phyloP scores from a whole-genome alignment of 2,888 invertebrate genomes.

The Lathronympha strigana region DNA sequence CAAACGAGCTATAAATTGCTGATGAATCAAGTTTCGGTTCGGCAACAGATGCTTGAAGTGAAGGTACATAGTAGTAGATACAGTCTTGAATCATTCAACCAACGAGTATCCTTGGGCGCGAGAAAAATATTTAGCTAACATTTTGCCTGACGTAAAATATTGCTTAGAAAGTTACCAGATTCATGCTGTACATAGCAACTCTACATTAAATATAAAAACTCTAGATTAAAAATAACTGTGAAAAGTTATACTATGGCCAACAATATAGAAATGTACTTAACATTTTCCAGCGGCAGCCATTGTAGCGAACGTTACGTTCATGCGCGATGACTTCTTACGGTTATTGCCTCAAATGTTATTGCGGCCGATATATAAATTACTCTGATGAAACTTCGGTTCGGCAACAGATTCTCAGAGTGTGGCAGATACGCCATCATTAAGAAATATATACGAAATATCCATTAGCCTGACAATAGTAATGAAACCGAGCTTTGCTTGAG shows the following conservation, averaged over 20 bases:
- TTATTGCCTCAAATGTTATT: neutral
- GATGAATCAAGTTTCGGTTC: neutral
- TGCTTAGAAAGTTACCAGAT: no score
- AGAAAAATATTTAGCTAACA: no score
- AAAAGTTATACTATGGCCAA: neutral
- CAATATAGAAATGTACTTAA: neutral
- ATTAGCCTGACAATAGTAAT: no score
- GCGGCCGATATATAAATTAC: neutral
- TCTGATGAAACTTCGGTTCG: neutral
- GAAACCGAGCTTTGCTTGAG: no score
- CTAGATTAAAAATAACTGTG: no score
- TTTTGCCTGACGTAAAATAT: no score
- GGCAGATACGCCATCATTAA: neutral
- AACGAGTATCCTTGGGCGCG: no score
- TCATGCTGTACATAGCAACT: no score
- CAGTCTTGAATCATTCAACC: no score
- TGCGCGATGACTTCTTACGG: neutral
- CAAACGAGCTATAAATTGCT: neutral
- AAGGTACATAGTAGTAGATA: no score
- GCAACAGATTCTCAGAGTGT: neutral
- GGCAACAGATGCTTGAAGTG: neutral
- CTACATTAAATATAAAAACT: no score
- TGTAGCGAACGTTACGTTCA: constrained; percentile 18
- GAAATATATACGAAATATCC: no score
- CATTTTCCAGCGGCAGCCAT: constrained; percentile 25